A percentile compares a stretch with the other conserved stretches of the same genome.
These are phyloP conservation scores for Eupithecia insigniata DNA, from an alignment of 2,888 invertebrate genomes.

Conservation along the genomic window DNA sequence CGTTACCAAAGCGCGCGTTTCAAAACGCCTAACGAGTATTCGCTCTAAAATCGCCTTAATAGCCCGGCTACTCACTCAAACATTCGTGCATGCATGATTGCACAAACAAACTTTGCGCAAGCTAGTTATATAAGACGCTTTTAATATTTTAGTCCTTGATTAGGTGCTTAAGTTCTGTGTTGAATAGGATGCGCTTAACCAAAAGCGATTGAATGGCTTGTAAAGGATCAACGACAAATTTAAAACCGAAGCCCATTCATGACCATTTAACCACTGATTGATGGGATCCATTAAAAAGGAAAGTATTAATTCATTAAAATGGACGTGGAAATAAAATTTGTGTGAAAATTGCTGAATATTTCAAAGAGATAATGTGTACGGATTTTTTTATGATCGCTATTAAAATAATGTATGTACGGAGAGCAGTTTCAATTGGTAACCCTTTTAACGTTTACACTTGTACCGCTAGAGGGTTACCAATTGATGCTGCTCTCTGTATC, in stretches of 20 bases:
- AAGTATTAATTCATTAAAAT: constrained; percentile 5
- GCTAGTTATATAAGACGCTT: too few species aligned
- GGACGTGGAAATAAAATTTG: neutral
- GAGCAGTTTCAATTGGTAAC: too few species aligned
- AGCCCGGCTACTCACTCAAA: too few species aligned
- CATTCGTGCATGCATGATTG: too few species aligned
- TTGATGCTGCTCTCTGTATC: too few species aligned
- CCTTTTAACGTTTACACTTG: too few species aligned
- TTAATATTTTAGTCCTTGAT: neutral
- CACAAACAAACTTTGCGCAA: too few species aligned
- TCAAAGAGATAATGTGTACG: neutral
- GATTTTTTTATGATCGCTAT: constrained; percentile 3
- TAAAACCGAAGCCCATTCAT: constrained; percentile 58
- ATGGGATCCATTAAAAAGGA: constrained; percentile 58
- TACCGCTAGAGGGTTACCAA: too few species aligned
- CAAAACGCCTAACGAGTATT: neutral
- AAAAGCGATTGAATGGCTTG: neutral
- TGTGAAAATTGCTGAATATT: neutral
- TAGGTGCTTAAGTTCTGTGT: neutral
- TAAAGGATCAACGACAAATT: constrained; percentile 44
- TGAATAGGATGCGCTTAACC: constrained; percentile 1
- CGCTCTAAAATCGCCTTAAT: neutral
- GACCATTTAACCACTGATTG: constrained; percentile 60
- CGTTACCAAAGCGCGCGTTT: neutral
- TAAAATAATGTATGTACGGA: neutral